Base-by-base conservation (phyloP, 2,113 vertebrate species). In the Zosterops pallidus region DNA sequence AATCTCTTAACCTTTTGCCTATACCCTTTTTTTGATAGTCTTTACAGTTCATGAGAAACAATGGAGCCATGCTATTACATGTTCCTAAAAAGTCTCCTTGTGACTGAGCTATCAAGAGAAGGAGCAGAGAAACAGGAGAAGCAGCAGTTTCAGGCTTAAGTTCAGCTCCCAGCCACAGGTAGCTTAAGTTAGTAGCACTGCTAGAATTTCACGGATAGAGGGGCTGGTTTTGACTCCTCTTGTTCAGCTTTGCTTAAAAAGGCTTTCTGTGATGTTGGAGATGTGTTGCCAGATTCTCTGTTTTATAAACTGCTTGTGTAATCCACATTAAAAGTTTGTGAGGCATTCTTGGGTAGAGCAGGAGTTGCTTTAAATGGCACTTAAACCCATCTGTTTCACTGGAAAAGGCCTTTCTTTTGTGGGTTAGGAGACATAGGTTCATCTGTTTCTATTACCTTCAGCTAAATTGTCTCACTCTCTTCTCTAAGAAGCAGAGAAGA, bases 301-400 rank as follows among this genome's bases (percentile, higher is more conserved):
- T 83, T 87, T 78, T 91, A 89, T 81, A 86, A 94, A 94, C 50
- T 59, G 81, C 86, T 94, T 92, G 87, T 37, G 86, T 95, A 95
- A 94, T 92, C 77, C 80, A 79, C 86, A 82, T 88, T 78, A 69
- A 72, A 90, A 85, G 62, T 60, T 96, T 86, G 55, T 76, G 79
- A 94, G 92, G 83, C 76, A 94, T 91, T 90, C 87, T 81, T 76
- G 57, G 95, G 82, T 77, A 44, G 94, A 90, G 78, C 87, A 92
- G 79, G 52, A 77, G 44, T 85, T 65, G 78, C 89, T 96, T 96
- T 97, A 96, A 97, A 95, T 94, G 96, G 90, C 92, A 93, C 79
- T 83, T 72, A 62, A 93, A 42, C 70, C 82, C 84, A 96, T 94
- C 91, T 95, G 70, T 80, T 93, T 92, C 93, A 83, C 88, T 95